Evolutionary conservation across 2,113 vertebrate genomes (phyloP), one percentile per base, ranked within the genome.

Genomic region (Willisornis vidua): DNA sequence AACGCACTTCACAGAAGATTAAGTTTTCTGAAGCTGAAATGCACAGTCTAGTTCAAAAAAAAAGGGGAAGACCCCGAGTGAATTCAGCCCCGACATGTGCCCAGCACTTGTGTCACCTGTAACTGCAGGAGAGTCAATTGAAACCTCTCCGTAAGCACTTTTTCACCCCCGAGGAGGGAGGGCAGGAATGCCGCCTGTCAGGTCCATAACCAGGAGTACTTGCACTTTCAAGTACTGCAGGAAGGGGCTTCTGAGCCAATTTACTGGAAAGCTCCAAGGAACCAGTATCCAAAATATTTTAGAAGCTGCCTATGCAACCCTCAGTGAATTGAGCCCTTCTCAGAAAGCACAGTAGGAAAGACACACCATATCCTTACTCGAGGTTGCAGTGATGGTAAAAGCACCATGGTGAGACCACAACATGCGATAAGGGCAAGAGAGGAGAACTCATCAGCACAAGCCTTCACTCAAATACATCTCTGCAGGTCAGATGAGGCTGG

Each of bases 181-280:
- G 61, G 61, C 37, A 63, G 89, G 89, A 96, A 96, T 94, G 95
- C 76, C 0, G 9, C 88, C 24, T 6, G 0, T 96, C 96, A 89
- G 79, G 92, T 95, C 95, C 68, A 59, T 80, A 85, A 76, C 3
- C 2, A 89, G 88, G 29, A 81, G 19, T 12, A 85, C 57, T 63
- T 39, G 46, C 51, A 77, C 58, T 8, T 17, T 13, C 58, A 67
- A 63, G 29, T 5, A 85, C 5, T 39, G 46, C 75, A 58, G 10
- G 31, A 78, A 92, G 59, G 89, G 51, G 35, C 41, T 92, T 83
- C 58, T 62, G 43, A 90, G 61, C 43, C 86, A 63, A 7, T 63
- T 83, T 74, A 68, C 24, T 79, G 68, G 59, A 92, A 85, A 88
- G 68, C 55, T 88, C 55, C 4, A 9, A 89, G 59, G 14, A 91